Percentiles rank a stretch among this genome's conserved stretches.
Evolutionary conservation across 1,140 invertebrate genomes (phyloP).

Genomic region (Cotesia chilonis): DNA sequence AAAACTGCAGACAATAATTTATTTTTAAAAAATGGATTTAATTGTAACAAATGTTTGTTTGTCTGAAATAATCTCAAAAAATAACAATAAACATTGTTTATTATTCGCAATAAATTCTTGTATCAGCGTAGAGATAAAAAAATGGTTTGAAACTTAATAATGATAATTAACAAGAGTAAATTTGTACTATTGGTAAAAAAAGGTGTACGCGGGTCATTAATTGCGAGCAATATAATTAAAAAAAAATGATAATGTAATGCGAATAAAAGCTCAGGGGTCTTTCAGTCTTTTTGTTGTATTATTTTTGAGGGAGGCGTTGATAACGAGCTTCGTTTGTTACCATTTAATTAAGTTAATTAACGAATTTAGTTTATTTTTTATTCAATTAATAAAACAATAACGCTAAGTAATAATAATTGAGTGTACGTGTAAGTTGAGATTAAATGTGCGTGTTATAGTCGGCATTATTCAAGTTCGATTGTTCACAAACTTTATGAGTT

Average conservation of each 20-base stretch:
- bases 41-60: too few relatives aligned
- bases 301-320: conserved; percentile 33
- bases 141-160: conserved; percentile 28
- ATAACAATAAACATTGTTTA: too few relatives aligned
- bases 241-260: conserved; percentile 27
- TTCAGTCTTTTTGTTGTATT: conserved; percentile 49
- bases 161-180: conserved; percentile 45
- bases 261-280: conserved; percentile 38
- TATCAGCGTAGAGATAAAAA: neutral
- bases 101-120: too few relatives aligned
- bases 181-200: conserved; percentile 54
- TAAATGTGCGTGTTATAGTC: conserved; percentile 41
- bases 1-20: too few relatives aligned
- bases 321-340: conserved; percentile 12
- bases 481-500: conserved; percentile 41
- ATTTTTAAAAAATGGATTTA: too few relatives aligned
- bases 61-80: too few relatives aligned
- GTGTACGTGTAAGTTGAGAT: neutral
- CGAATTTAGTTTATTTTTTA: neutral
- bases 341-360: conserved; percentile 9
- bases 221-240: neutral
- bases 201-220: conserved; percentile 15
- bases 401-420: neutral
- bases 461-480: conserved; percentile 42
- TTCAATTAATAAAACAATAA: too few relatives aligned